Base-by-base conservation (phyloP, 1,140 invertebrate species). In the Macrotrachela quadricornifera region DNA sequence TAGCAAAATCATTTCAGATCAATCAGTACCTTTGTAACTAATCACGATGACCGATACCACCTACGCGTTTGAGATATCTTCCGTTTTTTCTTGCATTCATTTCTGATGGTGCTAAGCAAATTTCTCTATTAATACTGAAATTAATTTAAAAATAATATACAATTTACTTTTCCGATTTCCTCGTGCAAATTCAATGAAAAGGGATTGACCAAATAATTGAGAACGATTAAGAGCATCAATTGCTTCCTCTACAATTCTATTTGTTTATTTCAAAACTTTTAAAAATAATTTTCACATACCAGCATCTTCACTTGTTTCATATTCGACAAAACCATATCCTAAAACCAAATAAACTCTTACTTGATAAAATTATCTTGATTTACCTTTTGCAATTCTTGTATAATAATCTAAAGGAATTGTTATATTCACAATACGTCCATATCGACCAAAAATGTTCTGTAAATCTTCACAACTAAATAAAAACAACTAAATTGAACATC, bases 121-220 rank as follows among this genome's bases (percentile, higher is more conserved):
- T 4, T 14, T 4, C 2, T 42, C 10, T 4, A 42, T 14, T 14
- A 4, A 4, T 6, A 3, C 2, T 17, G n/a, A 45, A 12, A 2
- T 17, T 13, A 6, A 9, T n/a, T n/a, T n/a, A n/a, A n/a, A 42
- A 4, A 14, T 42, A 30, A 4, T 4, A 30, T 4, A 21, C 66
- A 49, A 66, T 64, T 67, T 65, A 74, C 72, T 72, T 65, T 74
- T 75, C 48, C 73, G 57, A 53, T 75, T 72, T 49, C 73, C 73
- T 63, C 72, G 67, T 13, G 73, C 73, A 65, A 75, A 75, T 57
- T 75, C 72, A 48, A 75, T 68, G 57, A 73, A 69, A 39, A 75
- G 58, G 50, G 73, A 69, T 48, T 70, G 56, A 9, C 73, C 73
- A 60, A 62, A 64, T 51, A 72, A 66, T 37, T 64, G 60, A 12